phyloP scores from a whole-genome alignment of 2,888 invertebrate genomes.

The Stenotaenia linearis region DNA sequence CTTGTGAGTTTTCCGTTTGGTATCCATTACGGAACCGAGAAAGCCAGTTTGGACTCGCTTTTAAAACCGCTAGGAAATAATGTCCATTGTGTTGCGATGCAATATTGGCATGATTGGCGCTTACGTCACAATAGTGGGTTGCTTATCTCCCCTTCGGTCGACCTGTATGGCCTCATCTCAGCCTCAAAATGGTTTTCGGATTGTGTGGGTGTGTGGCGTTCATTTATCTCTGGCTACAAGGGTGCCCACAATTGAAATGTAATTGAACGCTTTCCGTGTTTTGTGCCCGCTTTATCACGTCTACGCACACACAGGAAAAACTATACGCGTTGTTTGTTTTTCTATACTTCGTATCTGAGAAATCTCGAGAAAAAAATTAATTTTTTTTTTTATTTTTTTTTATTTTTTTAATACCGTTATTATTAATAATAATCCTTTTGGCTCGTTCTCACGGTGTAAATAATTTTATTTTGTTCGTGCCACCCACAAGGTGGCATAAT shows the following conservation, averaged over 20 bases:
- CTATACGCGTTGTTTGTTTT: not conserved
- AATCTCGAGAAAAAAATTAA: not conserved
- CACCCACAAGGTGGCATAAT: not conserved
- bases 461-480: not conserved
- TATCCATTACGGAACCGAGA: too few relatives aligned
- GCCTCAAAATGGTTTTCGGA: not conserved
- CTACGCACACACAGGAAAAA: not conserved
- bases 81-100: not conserved
- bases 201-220: conserved; percentile 11
- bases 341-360: not conserved
- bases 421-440: too few relatives aligned
- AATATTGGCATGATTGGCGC: not conserved
- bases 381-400: not conserved
- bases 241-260: conserved; percentile 28
- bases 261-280: conserved; percentile 26
- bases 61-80: not conserved
- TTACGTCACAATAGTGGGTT: not conserved
- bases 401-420: too few relatives aligned
- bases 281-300: conserved; percentile 21
- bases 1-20: not conserved
- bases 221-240: conserved; percentile 6
- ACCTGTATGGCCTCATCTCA: not conserved
- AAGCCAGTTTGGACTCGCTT: too few relatives aligned
- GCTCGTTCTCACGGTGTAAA: too few relatives aligned
- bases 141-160: not conserved